Base-by-base conservation (phyloP, 2,888 invertebrate species). In the Luperina nickerlii region DNA sequence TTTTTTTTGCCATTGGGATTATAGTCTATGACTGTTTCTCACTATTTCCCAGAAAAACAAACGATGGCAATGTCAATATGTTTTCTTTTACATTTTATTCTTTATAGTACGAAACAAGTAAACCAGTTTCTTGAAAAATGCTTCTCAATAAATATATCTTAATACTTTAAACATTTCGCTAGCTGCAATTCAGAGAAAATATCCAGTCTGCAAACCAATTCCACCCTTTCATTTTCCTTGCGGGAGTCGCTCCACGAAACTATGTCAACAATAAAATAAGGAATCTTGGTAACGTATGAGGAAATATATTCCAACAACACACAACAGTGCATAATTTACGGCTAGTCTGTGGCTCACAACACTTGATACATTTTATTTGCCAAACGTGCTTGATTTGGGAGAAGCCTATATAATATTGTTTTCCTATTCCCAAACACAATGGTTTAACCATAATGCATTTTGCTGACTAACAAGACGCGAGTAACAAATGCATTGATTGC, bases 191-290 rank as follows among this genome's bases (percentile, higher is more conserved):
- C 68, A 76, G 32, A 76, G 69, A 66, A 62, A 76, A 71, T 76
- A 83, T 79, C 71, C 54, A 71, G 42, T 66, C 63, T 54, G 62
- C 78, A 68, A 76, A 86, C 65, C 72, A 86, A 85, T 78, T 79
- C 71, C 83, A 68, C 71, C 67, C 62, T 81, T 84, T 76, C 81
- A 78, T 84, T 81, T 79, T 83, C 73, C 67, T 71, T 74, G 63
- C 51, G 74, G 76, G 65, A 67, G 67, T 74, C 70, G 60, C 66
- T 68, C 3, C 54, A 42, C 57, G 57, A 79, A 79, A 82, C 76
- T 69, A 78, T 79, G 67, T 83, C 66, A 74, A 79, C 87, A 77
- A 83, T 83, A 75, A 79, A 87, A 85, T 83, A 83, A 87, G 63
- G 68, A 78, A 83, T 73, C 18, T 70, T 74, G 76, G 66, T 82